Conservation (phyloP, 2,888 invertebrate genomes). For the Xestia ashworthii region DNA sequence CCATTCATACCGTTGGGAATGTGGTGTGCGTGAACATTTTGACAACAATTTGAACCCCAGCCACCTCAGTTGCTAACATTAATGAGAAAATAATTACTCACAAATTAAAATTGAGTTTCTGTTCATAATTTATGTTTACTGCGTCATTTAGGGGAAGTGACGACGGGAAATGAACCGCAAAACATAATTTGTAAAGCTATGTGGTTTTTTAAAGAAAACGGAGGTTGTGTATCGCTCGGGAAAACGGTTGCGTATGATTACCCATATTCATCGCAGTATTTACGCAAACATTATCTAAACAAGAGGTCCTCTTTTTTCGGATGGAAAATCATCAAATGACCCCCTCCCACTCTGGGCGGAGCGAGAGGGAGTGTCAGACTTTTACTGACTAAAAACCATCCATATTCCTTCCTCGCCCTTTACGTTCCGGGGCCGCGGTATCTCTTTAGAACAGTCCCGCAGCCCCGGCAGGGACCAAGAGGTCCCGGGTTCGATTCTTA, state of each 20-base stretch:
- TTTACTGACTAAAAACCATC: too few relatives aligned
- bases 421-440: too few relatives aligned
- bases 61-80: conserved; percentile 28
- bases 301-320: too few relatives aligned
- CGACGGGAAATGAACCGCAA: conserved; percentile 19
- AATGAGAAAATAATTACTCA: conserved; percentile 58
- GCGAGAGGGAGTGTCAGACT: too few relatives aligned
- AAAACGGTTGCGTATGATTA: not conserved
- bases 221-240: not conserved
- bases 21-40: conserved; percentile 35
- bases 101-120: conserved; percentile 46
- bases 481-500: too few relatives aligned
- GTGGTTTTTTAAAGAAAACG: conserved; percentile 17
- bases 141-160: conserved; percentile 4
- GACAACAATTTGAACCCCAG: conserved; percentile 39
- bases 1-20: conserved; percentile 22
- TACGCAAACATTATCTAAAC: not conserved
- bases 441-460: too few relatives aligned
- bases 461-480: too few relatives aligned
- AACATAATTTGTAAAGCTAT: conserved; percentile 13
- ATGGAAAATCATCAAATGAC: too few relatives aligned
- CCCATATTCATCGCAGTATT: not conserved
- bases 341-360: too few relatives aligned
- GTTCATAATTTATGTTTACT: conserved; percentile 30
- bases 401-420: too few relatives aligned